These are phyloP conservation scores for Neomonachus schauinslandi DNA, from an alignment of 2,113 vertebrate genomes.

Conservation along the genomic window DNA sequence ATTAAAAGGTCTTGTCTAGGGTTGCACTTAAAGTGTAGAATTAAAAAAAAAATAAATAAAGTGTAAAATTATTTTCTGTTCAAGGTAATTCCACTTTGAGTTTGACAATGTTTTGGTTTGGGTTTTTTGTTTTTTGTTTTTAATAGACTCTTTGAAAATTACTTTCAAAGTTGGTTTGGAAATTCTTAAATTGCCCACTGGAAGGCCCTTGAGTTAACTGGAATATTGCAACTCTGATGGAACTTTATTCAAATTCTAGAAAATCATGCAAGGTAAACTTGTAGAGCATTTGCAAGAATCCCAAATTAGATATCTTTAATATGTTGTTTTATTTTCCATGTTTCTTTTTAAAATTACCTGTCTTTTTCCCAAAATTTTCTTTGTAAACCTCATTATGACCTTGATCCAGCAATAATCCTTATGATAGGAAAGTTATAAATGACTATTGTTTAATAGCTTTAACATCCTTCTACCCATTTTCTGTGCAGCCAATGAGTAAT, in stretches of 20 bases:
- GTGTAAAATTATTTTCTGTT: not conserved
- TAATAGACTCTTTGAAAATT: not conserved
- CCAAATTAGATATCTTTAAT: not conserved
- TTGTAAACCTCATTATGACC: not conserved
- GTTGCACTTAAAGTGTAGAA: not conserved
- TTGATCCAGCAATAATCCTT: not conserved
- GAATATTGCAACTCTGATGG: not conserved
- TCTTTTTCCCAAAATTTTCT: not conserved
- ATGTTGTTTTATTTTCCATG: not conserved
- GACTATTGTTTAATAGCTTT: not conserved
- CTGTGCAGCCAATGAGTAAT: not conserved
- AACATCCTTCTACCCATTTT: not conserved
- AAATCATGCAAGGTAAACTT: slow-evolving; percentile 20
- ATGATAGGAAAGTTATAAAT: not conserved
- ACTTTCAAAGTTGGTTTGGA: not conserved
- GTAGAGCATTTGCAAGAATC: not conserved
- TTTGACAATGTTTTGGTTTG: not conserved
- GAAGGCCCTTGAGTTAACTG: slow-evolving; percentile 21
- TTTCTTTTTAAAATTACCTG: not conserved
- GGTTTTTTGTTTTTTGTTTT: not conserved
- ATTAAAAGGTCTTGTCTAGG: not conserved
- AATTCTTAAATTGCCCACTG: slow-evolving; percentile 3
- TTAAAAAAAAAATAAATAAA: not conserved
- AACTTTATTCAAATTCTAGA: not conserved
- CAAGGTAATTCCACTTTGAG: not conserved